phyloP scores from a whole-genome alignment of 2,113 vertebrate species.

The Hypomesus transpacificus region DNA sequence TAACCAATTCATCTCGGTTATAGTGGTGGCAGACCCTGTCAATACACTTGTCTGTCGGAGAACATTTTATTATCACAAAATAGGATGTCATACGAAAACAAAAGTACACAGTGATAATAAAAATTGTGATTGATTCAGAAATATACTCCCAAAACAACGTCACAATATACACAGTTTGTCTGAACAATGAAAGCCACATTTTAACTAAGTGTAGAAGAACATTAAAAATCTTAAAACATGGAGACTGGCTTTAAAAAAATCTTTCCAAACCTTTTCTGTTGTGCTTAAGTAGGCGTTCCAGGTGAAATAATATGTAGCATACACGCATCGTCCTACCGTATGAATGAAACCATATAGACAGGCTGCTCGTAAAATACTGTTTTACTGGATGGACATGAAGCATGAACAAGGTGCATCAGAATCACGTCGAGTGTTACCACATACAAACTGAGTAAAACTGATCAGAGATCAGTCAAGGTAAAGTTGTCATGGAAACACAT shows the following conservation, averaged over 20 bases:
- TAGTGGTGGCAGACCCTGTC: too few species aligned
- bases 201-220: constrained; percentile 35
- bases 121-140: constrained; percentile 29
- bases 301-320: not conserved
- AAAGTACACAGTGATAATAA: constrained; percentile 37
- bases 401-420: too few species aligned
- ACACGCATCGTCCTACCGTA: not conserved
- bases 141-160: constrained; percentile 22
- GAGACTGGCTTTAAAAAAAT: constrained; percentile 31
- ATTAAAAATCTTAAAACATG: constrained; percentile 52
- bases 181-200: constrained; percentile 35
- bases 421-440: too few species aligned
- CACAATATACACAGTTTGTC: not conserved
- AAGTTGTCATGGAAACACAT: too few species aligned
- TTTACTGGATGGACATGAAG: too few species aligned
- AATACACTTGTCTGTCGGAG: too few species aligned
- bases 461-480: too few species aligned
- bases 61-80: constrained; percentile 62
- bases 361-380: too few species aligned
- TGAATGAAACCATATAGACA: too few species aligned
- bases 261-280: constrained; percentile 10
- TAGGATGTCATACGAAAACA: constrained; percentile 32
- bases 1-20: too few species aligned
- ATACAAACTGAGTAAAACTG: too few species aligned
- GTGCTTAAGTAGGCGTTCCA: not conserved